Evolutionary conservation across 2,888 invertebrate species (phyloP), one percentile per base, ranked within the genome.

Genomic region (Morpho achilles): DNA sequence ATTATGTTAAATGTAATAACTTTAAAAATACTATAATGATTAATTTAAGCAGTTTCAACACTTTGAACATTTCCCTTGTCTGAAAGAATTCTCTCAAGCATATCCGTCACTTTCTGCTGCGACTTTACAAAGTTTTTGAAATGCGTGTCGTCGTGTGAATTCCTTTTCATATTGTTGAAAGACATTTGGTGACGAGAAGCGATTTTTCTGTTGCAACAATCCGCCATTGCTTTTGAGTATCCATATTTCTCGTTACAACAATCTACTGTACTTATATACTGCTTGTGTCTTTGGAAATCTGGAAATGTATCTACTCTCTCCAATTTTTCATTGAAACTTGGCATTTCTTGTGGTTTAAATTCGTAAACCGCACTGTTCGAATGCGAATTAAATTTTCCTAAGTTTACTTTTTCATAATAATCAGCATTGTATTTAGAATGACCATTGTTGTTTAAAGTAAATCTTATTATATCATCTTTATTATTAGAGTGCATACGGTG

Each of bases 41-140:
- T 41, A 43, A 39, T 9, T 52, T 58, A 64, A 42, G 71, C 57
- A 42, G 67, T 71, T 67, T 86, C 83, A 0, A 77, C 75, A 61
- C 82, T 84, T 1, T 61, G 72, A 7, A 60, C 55, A 47, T 66
- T 77, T 0, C 67, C 67, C 67, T 77, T 81, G 3, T 75, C 72
- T 0, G 78, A 76, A 42, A 89, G 68, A 64, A 86, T 79, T 59
- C 69, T 79, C 58, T 84, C 84, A 7, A 89, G 64, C 78, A 89
- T 85, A 45, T 80, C 81, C 10, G 84, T 88, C 0, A 89, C 88
- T 67, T 84, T 87, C 64, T 87, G 77, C 62, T 90, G 89, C 0
- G 84, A 81, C 58, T 81, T 80, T 8, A 89, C 55, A 58, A 89
- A 84, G 58, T 83, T 82, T 7, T 67, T 76, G 45, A 87, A 87